Evolutionary conservation across 2,113 vertebrate genomes (phyloP).

Genomic region (Thunnus maccoyii): DNA sequence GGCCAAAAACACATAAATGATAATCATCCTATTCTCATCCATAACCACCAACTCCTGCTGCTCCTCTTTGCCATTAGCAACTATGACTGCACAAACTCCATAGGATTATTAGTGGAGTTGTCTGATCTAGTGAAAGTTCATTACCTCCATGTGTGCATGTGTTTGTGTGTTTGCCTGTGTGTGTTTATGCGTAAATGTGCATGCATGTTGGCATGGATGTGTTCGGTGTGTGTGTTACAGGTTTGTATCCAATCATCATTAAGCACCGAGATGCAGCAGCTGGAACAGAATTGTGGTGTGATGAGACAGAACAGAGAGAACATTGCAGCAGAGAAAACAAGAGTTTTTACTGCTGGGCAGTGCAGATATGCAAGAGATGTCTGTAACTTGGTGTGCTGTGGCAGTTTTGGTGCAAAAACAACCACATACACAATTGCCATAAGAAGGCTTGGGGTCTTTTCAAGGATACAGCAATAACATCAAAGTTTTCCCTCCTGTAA

Average conservation of each 20-base stretch:
- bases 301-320: constrained; percentile 32
- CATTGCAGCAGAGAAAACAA: constrained; percentile 24
- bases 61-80: constrained; percentile 61
- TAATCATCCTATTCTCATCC: constrained; percentile 33
- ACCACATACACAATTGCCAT: neutral
- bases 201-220: constrained; percentile 32
- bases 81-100: constrained; percentile 51
- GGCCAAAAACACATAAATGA: constrained; percentile 19
- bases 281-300: constrained; percentile 34
- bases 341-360: constrained; percentile 23
- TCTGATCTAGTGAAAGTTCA: constrained; percentile 57
- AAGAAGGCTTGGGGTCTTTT: constrained; percentile 21
- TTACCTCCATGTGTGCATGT: constrained; percentile 56
- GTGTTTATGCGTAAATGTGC: constrained; percentile 8
- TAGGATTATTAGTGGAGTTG: constrained; percentile 54
- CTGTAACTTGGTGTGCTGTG: constrained; percentile 1
- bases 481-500: constrained; percentile 19
- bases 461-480: neutral
- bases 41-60: constrained; percentile 48
- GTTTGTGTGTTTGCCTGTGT: constrained; percentile 10
- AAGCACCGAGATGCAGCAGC: constrained; percentile 36
- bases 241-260: constrained; percentile 54
- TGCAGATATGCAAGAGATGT: neutral
- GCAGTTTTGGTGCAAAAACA: constrained; percentile 12
- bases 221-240: constrained; percentile 25